These are phyloP conservation scores for Yponomeuta plumbellus DNA, from an alignment of 2,888 invertebrate genomes.

Conservation along the genomic window DNA sequence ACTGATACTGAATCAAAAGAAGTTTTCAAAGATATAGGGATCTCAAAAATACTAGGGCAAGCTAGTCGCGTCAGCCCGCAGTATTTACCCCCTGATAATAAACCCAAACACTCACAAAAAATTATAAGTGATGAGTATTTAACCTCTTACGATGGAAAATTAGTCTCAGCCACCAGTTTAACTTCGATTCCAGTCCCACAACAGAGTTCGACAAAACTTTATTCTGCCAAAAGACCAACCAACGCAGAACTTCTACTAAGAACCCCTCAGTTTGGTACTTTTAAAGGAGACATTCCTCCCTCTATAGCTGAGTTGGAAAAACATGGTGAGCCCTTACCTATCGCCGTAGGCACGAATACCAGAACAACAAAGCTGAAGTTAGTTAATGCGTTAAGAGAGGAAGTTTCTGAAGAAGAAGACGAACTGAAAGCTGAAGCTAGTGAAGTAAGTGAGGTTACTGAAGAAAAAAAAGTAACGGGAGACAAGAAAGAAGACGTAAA, in stretches of 20 bases:
- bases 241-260: constrained; percentile 77
- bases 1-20: constrained; percentile 47
- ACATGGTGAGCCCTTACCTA: not conserved
- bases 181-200: constrained; percentile 72
- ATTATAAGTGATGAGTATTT: constrained; percentile 65
- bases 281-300: constrained; percentile 82
- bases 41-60: constrained; percentile 80
- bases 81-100: constrained; percentile 81
- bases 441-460: constrained; percentile 31
- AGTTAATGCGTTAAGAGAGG: constrained; percentile 43
- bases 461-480: constrained; percentile 34
- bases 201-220: constrained; percentile 39
- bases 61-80: constrained; percentile 83
- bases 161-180: constrained; percentile 79
- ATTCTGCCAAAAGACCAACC: constrained; percentile 61
- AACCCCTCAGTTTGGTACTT: constrained; percentile 85
- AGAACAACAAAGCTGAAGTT: constrained; percentile 57
- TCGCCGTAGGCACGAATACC: constrained; percentile 16
- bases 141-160: constrained; percentile 86
- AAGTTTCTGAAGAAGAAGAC: constrained; percentile 32
- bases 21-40: constrained; percentile 54
- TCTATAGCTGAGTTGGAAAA: not conserved
- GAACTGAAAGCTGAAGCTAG: constrained; percentile 47
- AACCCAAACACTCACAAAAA: constrained; percentile 68
- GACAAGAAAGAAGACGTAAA: constrained; percentile 30